Evolutionary conservation across 2,113 vertebrate genomes (phyloP), one percentile per base, ranked within the genome.

Genomic region (Anarhynchus alexandrinus): DNA sequence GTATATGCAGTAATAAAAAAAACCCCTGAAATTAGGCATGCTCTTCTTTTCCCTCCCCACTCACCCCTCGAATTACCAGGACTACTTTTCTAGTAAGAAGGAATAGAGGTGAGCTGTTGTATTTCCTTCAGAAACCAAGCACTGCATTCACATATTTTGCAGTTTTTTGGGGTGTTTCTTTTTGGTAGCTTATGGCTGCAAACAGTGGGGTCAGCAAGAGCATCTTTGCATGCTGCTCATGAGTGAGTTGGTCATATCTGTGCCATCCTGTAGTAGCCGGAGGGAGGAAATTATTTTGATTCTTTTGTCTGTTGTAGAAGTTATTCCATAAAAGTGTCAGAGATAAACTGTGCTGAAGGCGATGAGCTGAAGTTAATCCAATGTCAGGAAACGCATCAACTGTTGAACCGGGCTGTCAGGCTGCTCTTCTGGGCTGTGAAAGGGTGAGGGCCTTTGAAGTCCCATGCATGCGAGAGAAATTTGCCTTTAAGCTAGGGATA

Each of bases 401-500:
- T 85, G 77, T 52, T 80, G 82, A 85, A 83, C 58, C 30, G 49
- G 67, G 52, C 88, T 85, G 84, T 90, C 3, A 1, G 47, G 54
- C 79, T 83, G 6, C 85, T 90, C 57, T 71, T 61, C 27, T 45
- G 82, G 70, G 36, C 74, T 87, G 21, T 54, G 43, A 42, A 51
- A 42, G 38, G 40, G 7, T 47, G 55, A 88, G 52, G 27, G 74
- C 70, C 88, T 96, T 93, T 92, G 83, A 89, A 93, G 81, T 86
- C 65, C 57, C 27, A 5, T 12, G n/a, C 2, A 4, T 22, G 27
- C 0, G 0, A 72, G 69, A 27, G 6, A 93, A 93, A 64, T 91
- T 83, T 94, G 78, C 90, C 85, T 92, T 81, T 58, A 59, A 92
- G 76, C 90, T 71, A 64, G 49, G 47, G 88, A 95, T 93, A 66